These are phyloP conservation scores for Pan paniscus DNA, from an alignment of 2,113 vertebrate species.

Conservation along the genomic window DNA sequence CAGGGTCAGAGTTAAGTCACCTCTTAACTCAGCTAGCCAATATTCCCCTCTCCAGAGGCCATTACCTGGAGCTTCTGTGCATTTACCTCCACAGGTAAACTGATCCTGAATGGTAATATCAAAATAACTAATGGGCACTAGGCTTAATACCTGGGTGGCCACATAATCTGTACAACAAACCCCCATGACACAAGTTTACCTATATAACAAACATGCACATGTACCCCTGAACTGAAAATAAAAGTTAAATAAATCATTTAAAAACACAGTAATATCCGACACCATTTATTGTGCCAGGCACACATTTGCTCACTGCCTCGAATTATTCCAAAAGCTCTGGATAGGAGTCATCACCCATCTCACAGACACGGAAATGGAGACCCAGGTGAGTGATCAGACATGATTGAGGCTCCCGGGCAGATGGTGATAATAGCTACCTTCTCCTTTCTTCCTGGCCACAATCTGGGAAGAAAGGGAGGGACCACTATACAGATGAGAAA, in stretches of 20 bases:
- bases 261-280: background rate
- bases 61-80: accelerated
- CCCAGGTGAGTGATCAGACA: accelerated
- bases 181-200: no score
- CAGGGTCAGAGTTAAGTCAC: background rate
- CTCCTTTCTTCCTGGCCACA: background rate
- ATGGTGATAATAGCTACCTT: background rate
- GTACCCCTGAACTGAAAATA: no score
- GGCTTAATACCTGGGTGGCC: no score
- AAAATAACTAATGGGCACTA: no score
- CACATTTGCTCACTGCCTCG: accelerated
- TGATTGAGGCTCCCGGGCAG: accelerated
- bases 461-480: background rate
- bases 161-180: no score
- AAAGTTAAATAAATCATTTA: no score
- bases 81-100: background rate
- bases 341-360: background rate
- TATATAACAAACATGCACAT: no score
- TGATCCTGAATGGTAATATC: accelerated
- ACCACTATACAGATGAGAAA: background rate
- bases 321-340: accelerated
- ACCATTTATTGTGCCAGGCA: accelerated
- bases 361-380: background rate
- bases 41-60: background rate
- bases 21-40: background rate